A percentile compares a stretch with the other conserved stretches of the same genome.
Evolutionary conservation across 37 sponge, comb jelly and placozoan genomes (phyloP).

Genomic region (Aplysina aerophoba): DNA sequence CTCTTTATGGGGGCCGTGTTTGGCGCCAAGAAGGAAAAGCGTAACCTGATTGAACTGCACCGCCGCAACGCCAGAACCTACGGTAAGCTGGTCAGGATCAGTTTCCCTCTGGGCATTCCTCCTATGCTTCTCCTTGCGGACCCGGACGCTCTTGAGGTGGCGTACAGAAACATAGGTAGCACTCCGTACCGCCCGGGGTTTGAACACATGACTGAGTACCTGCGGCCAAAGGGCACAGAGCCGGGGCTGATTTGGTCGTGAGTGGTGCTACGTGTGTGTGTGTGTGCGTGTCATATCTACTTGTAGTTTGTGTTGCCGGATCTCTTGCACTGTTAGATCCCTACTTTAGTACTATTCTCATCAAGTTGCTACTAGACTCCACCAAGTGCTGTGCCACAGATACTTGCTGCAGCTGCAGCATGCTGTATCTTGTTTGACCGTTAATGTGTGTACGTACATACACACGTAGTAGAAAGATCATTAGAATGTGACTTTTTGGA

Average conservation of each 20-base stretch:
- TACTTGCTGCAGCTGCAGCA: too few relatives aligned
- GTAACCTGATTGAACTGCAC: neutral
- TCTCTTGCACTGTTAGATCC: too few relatives aligned
- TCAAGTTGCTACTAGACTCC: too few relatives aligned
- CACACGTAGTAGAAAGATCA: too few relatives aligned
- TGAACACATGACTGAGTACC: neutral
- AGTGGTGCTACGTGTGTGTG: neutral
- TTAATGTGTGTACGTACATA: too few relatives aligned
- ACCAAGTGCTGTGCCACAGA: too few relatives aligned
- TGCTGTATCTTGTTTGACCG: too few relatives aligned
- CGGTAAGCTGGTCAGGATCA: neutral
- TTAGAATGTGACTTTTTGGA: too few relatives aligned
- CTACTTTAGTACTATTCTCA: too few relatives aligned
- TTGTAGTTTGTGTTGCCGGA: too few relatives aligned
- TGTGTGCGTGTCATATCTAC: too few relatives aligned
- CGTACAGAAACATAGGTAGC: conserved; percentile 4
- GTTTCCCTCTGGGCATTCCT: neutral
- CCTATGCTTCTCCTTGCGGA: neutral
- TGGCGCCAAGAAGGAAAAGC: neutral
- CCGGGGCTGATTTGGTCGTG: conserved; percentile 8
- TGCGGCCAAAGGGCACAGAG: neutral
- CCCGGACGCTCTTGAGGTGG: neutral
- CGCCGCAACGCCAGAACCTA: neutral
- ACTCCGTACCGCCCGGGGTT: neutral
- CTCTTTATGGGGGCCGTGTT: neutral